Conservation (phyloP, 53 echinoderm and acorn worm genomes). For the Echinometra lucunter region DNA sequence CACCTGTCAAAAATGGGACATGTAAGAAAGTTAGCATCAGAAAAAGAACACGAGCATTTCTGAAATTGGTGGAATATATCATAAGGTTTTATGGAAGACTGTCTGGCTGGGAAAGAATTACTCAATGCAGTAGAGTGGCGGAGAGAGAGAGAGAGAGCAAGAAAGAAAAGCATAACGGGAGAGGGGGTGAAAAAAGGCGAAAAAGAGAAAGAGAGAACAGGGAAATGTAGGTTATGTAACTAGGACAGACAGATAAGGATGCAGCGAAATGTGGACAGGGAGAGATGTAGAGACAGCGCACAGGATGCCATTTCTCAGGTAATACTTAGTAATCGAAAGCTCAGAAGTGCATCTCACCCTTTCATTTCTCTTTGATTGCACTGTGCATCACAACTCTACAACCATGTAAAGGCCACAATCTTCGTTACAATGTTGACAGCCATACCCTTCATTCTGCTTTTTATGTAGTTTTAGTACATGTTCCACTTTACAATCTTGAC, state of each 20-base stretch:
- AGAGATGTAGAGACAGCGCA: neutral
- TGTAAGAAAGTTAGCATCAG: neutral
- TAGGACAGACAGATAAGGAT: neutral
- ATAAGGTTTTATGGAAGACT: neutral
- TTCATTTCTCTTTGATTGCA: neutral
- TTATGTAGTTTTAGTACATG: neutral
- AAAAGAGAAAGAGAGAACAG: neutral
- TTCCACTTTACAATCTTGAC: neutral
- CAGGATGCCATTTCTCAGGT: neutral
- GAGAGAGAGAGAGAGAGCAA: neutral
- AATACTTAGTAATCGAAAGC: neutral
- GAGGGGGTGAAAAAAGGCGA: neutral
- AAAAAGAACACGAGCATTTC: neutral
- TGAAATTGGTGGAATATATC: neutral
- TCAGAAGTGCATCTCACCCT: neutral
- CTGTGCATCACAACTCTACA: neutral
- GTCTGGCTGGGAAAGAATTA: neutral
- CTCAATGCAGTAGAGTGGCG: neutral
- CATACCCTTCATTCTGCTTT: neutral
- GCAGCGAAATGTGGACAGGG: neutral
- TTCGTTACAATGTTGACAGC: neutral
- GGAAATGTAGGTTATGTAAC: neutral
- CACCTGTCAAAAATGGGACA: constrained; percentile 53
- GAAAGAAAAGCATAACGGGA: neutral
- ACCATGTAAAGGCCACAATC: neutral